Evolutionary conservation across 2,888 invertebrate genomes (phyloP).

Genomic region (Hypolimnas misippus): DNA sequence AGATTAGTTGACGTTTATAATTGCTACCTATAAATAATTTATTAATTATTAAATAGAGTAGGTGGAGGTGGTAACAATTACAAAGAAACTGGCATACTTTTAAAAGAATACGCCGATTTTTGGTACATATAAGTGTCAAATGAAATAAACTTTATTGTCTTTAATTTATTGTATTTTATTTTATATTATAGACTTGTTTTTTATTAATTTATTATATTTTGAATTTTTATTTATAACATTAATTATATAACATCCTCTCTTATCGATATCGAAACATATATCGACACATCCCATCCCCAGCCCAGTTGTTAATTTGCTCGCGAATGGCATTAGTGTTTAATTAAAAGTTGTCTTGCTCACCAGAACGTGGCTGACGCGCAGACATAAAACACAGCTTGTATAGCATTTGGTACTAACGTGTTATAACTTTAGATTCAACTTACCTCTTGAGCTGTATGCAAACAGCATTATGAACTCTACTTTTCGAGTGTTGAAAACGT

Average conservation of each 20-base stretch:
- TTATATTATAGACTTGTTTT: no score
- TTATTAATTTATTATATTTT: no score
- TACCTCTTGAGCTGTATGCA: background rate
- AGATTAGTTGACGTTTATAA: no score
- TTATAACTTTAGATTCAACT: constrained; percentile 8
- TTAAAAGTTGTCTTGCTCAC: constrained; percentile 73
- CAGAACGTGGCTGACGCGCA: constrained; percentile 58
- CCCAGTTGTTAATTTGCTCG: constrained; percentile 69
- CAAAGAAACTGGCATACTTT: no score
- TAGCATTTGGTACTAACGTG: constrained; percentile 26
- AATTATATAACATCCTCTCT: background rate
- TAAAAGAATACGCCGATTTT: no score
- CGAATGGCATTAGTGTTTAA: constrained; percentile 77
- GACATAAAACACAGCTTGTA: constrained; percentile 54
- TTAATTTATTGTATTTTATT: no score
- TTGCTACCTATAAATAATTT: no score
- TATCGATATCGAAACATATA: constrained; percentile 39
- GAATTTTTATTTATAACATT: no score
- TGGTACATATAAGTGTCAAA: no score
- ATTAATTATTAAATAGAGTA: no score
- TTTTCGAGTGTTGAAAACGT: background rate
- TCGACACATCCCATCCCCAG: constrained; percentile 52
- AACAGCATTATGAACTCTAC: background rate
- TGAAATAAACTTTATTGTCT: no score
- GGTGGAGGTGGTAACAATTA: no score